A percentile compares a stretch with the other conserved stretches of the same genome.
Evolutionary conservation across 2,113 vertebrate genomes (phyloP).

Genomic region (Podarcis raffonei): DNA sequence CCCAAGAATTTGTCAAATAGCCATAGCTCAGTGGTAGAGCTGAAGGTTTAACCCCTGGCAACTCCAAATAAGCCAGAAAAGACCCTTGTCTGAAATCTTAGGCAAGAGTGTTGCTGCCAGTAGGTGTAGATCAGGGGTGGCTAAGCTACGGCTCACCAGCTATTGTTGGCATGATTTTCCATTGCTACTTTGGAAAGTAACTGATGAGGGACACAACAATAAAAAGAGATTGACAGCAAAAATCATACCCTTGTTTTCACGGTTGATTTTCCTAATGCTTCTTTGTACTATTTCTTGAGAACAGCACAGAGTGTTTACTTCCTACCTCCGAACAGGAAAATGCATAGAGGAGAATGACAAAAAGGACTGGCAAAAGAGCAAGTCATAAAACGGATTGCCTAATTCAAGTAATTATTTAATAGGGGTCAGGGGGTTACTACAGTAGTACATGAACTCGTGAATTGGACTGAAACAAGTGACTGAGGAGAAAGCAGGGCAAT

Average conservation of each 20-base stretch:
- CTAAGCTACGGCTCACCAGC: too few species aligned
- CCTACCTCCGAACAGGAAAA: not conserved
- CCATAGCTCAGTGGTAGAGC: not conserved
- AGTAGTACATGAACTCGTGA: not conserved
- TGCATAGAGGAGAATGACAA: not conserved
- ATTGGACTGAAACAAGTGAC: not conserved
- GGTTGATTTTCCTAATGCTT: too few species aligned
- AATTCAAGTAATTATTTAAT: not conserved
- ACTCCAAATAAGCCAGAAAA: not conserved
- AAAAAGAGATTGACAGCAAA: not conserved
- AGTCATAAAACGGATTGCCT: not conserved
- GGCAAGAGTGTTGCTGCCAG: not conserved
- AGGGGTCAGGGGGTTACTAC: not conserved
- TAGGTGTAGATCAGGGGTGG: not conserved
- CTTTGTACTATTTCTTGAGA: not conserved
- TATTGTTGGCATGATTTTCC: not conserved
- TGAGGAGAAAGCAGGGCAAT: not conserved
- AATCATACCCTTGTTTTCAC: not conserved
- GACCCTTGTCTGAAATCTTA: not conserved
- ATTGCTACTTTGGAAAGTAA: not conserved
- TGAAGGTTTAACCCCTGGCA: not conserved
- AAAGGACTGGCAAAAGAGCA: not conserved
- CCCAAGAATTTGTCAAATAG: not conserved
- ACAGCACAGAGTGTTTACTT: too few species aligned
- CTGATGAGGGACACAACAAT: not conserved